These are phyloP conservation scores for Pantelozetes paolii DNA, from an alignment of 2,888 invertebrate genomes.

Conservation along the genomic window DNA sequence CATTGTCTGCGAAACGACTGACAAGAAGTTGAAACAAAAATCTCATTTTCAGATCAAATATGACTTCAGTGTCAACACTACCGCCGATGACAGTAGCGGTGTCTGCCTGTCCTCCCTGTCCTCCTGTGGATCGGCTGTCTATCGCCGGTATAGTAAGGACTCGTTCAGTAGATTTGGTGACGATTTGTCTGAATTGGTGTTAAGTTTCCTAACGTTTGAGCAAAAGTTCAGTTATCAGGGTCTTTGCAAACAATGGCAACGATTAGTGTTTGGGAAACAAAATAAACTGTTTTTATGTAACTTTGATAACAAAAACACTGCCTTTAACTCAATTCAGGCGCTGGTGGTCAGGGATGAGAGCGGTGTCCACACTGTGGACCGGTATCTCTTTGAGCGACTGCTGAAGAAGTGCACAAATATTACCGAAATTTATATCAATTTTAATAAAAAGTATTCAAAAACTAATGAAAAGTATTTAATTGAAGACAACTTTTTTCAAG, in stretches of 20 bases:
- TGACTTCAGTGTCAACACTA: background rate
- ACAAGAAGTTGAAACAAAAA: background rate
- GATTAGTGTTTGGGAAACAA: background rate
- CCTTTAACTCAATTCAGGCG: background rate
- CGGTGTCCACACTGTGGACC: background rate
- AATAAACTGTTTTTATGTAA: background rate
- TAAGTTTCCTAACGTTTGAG: background rate
- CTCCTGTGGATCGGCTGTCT: too few species aligned
- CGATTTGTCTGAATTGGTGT: background rate
- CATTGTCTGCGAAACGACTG: too few species aligned
- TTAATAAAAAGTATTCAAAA: background rate
- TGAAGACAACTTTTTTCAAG: background rate
- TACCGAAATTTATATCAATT: background rate
- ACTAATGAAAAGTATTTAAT: background rate
- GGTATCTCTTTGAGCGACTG: background rate
- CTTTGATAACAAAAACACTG: background rate
- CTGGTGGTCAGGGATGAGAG: background rate
- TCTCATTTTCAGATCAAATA: background rate
- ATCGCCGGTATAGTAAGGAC: background rate
- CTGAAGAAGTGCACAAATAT: background rate
- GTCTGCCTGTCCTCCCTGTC: too few species aligned
- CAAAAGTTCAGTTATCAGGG: background rate
- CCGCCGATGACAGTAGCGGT: background rate
- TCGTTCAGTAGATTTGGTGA: too few species aligned
- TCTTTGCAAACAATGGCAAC: background rate